Conservation (phyloP, 2,113 vertebrate genomes). For the Apeltes quadracus region DNA sequence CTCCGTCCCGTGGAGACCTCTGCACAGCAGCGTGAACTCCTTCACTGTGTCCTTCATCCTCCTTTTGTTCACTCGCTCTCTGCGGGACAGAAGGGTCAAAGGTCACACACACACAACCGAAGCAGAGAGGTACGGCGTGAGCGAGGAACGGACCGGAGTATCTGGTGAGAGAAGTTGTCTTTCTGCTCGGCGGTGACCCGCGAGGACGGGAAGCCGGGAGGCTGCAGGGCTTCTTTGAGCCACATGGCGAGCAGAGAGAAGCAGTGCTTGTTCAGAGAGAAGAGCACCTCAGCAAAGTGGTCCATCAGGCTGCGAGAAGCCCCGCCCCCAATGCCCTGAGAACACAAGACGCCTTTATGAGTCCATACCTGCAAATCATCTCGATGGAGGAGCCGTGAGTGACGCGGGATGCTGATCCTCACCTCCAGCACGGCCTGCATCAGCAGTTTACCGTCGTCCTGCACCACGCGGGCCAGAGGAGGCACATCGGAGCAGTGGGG, state of each 20-base stretch:
- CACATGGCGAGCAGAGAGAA: slow-evolving; percentile 90
- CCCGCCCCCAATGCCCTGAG: slow-evolving; percentile 92
- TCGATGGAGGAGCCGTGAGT: background rate
- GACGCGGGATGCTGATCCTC: slow-evolving; percentile 44
- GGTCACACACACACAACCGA: background rate
- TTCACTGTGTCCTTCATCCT: slow-evolving; percentile 98
- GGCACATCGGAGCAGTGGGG: slow-evolving; percentile 92
- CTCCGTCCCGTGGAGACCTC: slow-evolving; percentile 97
- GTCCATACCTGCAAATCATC: too few species aligned
- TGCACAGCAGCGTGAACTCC: slow-evolving; percentile 96
- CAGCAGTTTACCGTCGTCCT: slow-evolving; percentile 91
- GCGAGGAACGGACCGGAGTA: slow-evolving; percentile 85
- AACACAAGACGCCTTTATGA: too few species aligned
- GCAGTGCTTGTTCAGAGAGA: slow-evolving; percentile 96
- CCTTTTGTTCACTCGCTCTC: slow-evolving; percentile 97
- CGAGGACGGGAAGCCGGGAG: slow-evolving; percentile 90
- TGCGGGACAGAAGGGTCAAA: slow-evolving; percentile 63
- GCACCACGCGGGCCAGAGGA: slow-evolving; percentile 89
- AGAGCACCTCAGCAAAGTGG: slow-evolving; percentile 95
- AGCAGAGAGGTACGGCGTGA: too few species aligned
- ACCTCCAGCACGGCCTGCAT: slow-evolving; percentile 95
- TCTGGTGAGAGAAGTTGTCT: slow-evolving; percentile 95
- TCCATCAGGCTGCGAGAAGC: slow-evolving; percentile 97
- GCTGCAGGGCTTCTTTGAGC: slow-evolving; percentile 95
- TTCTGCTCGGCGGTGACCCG: slow-evolving; percentile 92